Percentiles rank a stretch among this genome's conserved stretches.
Conservation (phyloP, 1,140 invertebrate genomes). For the Cryptotermes secundus region DNA sequence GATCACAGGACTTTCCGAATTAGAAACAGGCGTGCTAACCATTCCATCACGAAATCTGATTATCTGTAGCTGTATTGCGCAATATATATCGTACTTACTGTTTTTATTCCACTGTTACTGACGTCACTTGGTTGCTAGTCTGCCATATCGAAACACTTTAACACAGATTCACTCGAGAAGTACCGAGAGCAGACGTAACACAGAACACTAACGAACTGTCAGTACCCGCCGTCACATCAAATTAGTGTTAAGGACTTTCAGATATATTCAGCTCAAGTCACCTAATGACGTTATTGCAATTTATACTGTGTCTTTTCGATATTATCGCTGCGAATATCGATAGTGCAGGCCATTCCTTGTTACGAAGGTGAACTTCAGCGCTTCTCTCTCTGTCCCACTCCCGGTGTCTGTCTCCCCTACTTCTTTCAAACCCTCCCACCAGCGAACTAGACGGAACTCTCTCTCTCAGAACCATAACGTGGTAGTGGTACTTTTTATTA, state of each 20-base stretch:
- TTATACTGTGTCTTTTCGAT: background rate
- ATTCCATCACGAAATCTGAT: no score
- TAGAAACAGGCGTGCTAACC: no score
- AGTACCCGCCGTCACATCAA: no score
- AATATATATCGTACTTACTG: background rate
- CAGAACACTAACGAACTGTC: background rate
- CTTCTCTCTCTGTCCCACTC: background rate
- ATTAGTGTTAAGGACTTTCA: background rate
- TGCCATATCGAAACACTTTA: background rate
- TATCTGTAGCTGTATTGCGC: background rate
- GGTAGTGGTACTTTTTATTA: background rate
- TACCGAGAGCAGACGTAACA: background rate
- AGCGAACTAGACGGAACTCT: background rate
- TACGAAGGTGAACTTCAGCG: background rate
- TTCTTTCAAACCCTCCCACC: background rate
- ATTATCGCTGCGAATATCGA: background rate
- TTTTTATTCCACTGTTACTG: background rate
- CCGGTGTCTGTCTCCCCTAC: background rate
- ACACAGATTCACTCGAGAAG: background rate
- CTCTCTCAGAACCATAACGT: background rate
- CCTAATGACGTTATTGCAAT: background rate
- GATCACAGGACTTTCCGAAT: no score
- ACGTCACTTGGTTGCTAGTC: background rate
- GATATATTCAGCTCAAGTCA: background rate
- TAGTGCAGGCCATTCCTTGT: background rate